Evolutionary conservation across 2,888 invertebrate species (phyloP).

Genomic region (Scaptomyza flava): DNA sequence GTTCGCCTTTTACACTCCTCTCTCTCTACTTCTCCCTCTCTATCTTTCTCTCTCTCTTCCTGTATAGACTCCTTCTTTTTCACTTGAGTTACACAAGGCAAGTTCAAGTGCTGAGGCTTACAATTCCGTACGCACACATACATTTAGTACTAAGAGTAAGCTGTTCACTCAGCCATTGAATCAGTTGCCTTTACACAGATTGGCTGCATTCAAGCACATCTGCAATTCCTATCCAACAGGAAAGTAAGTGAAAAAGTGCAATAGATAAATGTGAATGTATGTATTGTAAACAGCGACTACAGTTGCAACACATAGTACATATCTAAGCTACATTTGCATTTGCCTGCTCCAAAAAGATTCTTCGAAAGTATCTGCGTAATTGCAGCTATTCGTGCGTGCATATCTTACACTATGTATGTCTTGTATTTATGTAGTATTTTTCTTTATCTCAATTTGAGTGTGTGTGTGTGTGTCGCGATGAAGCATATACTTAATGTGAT

Average conservation of each 20-base stretch:
- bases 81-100: constrained; percentile 10
- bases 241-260: constrained; percentile 19
- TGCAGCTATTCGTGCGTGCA: constrained; percentile 34
- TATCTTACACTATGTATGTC: constrained; percentile 13
- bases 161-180: constrained; percentile 45
- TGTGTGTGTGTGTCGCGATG: neutral
- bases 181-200: constrained; percentile 39
- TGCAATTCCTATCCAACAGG: constrained; percentile 34
- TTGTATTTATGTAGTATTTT: neutral
- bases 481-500: neutral
- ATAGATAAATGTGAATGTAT: neutral
- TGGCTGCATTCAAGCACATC: constrained; percentile 50
- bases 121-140: constrained; percentile 4
- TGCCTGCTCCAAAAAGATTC: constrained; percentile 3
- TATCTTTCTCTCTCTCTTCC: neutral
- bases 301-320: constrained; percentile 1
- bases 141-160: neutral
- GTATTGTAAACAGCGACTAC: constrained; percentile 1
- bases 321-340: constrained; percentile 29
- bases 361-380: constrained; percentile 20
- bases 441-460: neutral
- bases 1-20: constrained; percentile 9
- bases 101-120: constrained; percentile 24
- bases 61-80: neutral
- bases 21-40: neutral